Percentiles rank a stretch among this genome's conserved stretches.
phyloP scores from a whole-genome alignment of 2,113 vertebrate species.

The Azemiops feae region DNA sequence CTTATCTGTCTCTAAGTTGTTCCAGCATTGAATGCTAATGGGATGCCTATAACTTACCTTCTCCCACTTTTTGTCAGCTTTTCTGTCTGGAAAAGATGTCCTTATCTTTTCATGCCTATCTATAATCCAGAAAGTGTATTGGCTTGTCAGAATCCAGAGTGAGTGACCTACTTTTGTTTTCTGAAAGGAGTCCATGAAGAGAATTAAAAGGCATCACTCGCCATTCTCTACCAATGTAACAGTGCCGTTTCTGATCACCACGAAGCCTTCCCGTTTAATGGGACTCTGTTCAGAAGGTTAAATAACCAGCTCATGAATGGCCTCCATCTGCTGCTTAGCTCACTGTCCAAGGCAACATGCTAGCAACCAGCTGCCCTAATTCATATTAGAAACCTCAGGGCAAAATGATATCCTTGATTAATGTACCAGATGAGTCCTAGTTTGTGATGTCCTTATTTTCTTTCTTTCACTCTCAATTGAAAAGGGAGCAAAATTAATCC shows the following conservation, averaged over 20 bases:
- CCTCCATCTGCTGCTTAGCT: constrained; percentile 8
- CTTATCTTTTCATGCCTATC: not conserved
- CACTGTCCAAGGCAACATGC: not conserved
- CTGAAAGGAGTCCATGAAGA: not conserved
- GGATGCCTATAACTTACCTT: not conserved
- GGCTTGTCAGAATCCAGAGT: not conserved
- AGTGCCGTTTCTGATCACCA: not conserved
- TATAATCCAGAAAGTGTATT: not conserved
- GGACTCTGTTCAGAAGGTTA: not conserved
- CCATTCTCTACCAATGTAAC: not conserved
- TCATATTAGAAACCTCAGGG: constrained; percentile 6
- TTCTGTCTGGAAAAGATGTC: not conserved
- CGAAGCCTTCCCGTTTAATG: not conserved
- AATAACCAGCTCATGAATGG: constrained; percentile 5
- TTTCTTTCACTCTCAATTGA: not conserved
- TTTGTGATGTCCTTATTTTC: not conserved
- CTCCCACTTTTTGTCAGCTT: too few relatives aligned
- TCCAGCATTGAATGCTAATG: not conserved
- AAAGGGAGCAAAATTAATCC: not conserved
- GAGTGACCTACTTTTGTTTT: not conserved
- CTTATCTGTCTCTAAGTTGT: not conserved
- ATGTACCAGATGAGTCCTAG: constrained; percentile 8
- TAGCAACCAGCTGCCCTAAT: constrained; percentile 14
- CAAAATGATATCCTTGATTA: constrained; percentile 16
- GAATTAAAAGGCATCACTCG: not conserved